Conservation (phyloP, 2,113 vertebrate species). For the Candoia aspera region DNA sequence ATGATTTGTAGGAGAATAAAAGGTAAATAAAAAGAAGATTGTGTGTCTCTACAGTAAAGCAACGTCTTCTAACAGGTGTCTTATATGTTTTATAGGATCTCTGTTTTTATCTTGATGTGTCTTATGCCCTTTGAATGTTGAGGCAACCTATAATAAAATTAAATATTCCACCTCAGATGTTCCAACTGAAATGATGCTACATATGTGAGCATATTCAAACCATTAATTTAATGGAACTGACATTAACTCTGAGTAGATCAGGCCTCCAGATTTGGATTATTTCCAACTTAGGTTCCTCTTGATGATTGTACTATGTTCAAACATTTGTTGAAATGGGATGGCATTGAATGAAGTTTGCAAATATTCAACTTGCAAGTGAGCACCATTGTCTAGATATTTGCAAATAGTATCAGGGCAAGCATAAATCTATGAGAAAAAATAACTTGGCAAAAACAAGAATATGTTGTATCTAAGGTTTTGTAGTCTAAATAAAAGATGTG, state of each 20-base stretch:
- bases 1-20: background rate
- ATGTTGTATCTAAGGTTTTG: background rate
- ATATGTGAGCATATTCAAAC: background rate
- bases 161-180: background rate
- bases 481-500: background rate
- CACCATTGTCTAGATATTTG: background rate
- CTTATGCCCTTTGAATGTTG: background rate
- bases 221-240: background rate
- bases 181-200: background rate
- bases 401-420: background rate
- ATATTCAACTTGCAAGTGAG: background rate
- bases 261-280: background rate
- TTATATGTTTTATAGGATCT: background rate
- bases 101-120: background rate
- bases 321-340: background rate
- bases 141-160: background rate
- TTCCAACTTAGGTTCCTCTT: background rate
- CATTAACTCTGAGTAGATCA: background rate
- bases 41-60: background rate
- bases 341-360: background rate
- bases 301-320: background rate
- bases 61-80: background rate
- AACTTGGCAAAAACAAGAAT: background rate
- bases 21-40: background rate
- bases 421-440: background rate